phyloP scores from a whole-genome alignment of 1,140 invertebrate species.

The Artemia franciscana region DNA sequence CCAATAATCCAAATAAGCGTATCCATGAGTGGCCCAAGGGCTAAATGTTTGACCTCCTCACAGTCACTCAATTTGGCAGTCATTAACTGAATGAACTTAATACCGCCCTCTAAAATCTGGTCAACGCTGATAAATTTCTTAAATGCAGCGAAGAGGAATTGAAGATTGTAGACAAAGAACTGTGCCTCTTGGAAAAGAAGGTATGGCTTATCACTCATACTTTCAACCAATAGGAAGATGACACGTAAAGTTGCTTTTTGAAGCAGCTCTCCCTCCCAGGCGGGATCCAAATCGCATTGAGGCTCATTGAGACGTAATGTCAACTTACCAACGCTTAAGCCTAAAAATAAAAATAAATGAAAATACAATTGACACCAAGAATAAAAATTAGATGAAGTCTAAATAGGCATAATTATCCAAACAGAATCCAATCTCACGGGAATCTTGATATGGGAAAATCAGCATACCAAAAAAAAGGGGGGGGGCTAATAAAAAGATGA shows the following conservation, averaged over 20 bases:
- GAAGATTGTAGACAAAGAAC: not conserved
- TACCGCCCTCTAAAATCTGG: not conserved
- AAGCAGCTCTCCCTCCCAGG: slow-evolving; percentile 51
- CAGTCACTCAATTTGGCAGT: not conserved
- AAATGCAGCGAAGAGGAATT: not conserved
- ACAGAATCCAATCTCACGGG: no score
- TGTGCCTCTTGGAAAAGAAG: not conserved
- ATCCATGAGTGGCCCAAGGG: slow-evolving; percentile 51
- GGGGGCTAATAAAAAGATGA: no score
- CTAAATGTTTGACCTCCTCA: slow-evolving; percentile 23
- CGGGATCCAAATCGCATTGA: slow-evolving; percentile 43
- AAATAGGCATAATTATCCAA: no score
- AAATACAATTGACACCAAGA: slow-evolving; percentile 1
- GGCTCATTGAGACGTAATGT: slow-evolving; percentile 47
- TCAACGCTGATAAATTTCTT: not conserved
- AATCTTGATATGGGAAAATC: no score
- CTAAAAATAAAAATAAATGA: slow-evolving; percentile 15
- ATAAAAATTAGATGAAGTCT: no score
- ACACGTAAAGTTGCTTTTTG: slow-evolving; percentile 30
- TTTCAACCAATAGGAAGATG: slow-evolving; percentile 29
- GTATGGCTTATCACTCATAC: slow-evolving; percentile 19
- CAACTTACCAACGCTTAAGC: slow-evolving; percentile 33
- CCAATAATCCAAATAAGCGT: slow-evolving; percentile 55
- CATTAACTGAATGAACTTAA: not conserved
- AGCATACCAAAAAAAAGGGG: no score